phyloP scores from a whole-genome alignment of 2,797 vertebrate species.

The Philypnodon macrostomus region DNA sequence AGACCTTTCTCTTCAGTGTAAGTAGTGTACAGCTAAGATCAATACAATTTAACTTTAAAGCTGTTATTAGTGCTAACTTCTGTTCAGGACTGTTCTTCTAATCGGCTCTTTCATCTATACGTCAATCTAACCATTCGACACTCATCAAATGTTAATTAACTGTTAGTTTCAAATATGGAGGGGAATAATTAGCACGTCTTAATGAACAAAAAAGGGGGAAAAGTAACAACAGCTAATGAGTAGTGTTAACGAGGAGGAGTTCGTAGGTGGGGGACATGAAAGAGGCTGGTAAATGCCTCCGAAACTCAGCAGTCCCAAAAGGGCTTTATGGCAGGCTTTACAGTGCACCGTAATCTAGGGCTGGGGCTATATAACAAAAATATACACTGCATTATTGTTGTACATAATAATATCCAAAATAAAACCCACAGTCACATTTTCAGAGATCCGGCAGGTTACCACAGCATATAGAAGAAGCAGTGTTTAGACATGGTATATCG shows the following conservation, averaged over 20 bases:
- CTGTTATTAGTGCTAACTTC: conserved; percentile 33
- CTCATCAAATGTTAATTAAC: conserved; percentile 76
- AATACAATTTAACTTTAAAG: conserved; percentile 54
- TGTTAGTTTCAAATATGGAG: conserved; percentile 73
- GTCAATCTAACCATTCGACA: conserved; percentile 58
- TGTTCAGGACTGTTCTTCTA: conserved; percentile 15
- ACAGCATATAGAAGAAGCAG: too few species aligned
- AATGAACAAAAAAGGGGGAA: conserved; percentile 74
- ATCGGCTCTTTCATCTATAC: conserved; percentile 47
- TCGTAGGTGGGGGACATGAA: conserved; percentile 72
- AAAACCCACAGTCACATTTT: too few species aligned
- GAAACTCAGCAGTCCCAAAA: conserved; percentile 62
- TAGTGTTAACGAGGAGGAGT: conserved; percentile 68
- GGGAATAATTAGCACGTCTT: conserved; percentile 81
- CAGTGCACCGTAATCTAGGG: too few species aligned
- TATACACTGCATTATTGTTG: too few species aligned
- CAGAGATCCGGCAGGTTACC: too few species aligned
- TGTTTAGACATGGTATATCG: too few species aligned
- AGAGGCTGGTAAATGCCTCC: conserved; percentile 74
- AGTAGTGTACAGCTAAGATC: conserved; percentile 32
- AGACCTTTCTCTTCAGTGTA: conserved; percentile 33
- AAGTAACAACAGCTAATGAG: conserved; percentile 72
- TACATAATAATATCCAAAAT: too few species aligned
- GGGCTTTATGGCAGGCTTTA: conserved; percentile 48
- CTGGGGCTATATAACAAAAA: too few species aligned